Evolutionary conservation across 2,113 vertebrate genomes (phyloP), one percentile per base, ranked within the genome.

Genomic region (Seriola quinqueradiata): DNA sequence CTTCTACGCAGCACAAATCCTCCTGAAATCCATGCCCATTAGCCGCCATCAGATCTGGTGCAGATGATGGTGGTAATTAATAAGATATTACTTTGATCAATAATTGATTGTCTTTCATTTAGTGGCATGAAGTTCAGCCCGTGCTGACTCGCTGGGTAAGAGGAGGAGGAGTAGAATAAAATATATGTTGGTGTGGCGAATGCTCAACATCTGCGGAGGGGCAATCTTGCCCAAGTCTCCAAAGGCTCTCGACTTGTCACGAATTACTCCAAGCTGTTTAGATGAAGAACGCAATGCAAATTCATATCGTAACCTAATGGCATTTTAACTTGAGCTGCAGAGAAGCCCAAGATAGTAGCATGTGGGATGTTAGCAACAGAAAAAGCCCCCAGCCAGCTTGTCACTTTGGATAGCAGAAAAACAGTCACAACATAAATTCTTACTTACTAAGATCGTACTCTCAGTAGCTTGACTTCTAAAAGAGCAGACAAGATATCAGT

Each of bases 101-200:
- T 91, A 82, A 92, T 93, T 90, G 70, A 93, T 92, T 6, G 7
- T 50, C 65, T 80, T 88, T 90, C 82, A 65, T 92, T 87, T 83
- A 86, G 73, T 76, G 75, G 82, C 65, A 68, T 70, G 40, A 70
- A 79, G 65, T 82, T 79, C 55, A 73, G 75, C 36, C 65, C 65
- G 25, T 58, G 65, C 74, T 78, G 70, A 67, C 50, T 71, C 1
- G 10, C 34, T 52, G 34, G 25, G 50, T 44, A 21, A 38, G 74
- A 58, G 64, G 40, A 70, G 64, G 40, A 70, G 64, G 69, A 83
- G 32, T 57, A 23, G 54, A 64, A 69, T 76, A 64, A 28, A 60
- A 82, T 58, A 68, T 17, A 9, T 70, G 38, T 64, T 38, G 4
- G 28, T 38, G 16, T 34, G 25, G 17, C 67, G 32, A 48, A 57